Evolutionary conservation across 2,888 invertebrate species (phyloP), one percentile per base, ranked within the genome.

Genomic region (Euplexia lucipara): DNA sequence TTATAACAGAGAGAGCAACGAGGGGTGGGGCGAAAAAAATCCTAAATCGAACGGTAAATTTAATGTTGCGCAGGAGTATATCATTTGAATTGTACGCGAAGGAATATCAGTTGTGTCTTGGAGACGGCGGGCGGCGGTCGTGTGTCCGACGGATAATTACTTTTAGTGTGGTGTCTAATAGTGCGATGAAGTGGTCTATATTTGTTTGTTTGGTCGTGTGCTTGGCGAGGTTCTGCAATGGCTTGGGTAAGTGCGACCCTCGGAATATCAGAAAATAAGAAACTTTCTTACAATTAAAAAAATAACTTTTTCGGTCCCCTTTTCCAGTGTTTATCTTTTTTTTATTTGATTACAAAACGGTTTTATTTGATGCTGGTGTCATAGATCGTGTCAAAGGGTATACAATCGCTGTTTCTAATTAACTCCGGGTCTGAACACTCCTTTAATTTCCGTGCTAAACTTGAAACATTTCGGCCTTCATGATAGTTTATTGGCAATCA

Each of bases 151-250:
- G 54, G 64, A 67, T 77, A 70, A 78, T 83, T 82, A 69, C 12
- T 83, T 78, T 79, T 85, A 86, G 90, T 90, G 88, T 87, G 88
- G 91, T 89, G 88, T 77, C 83, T 85, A 83, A 85, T 81, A 86
- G 93, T 94, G 93, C 86, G 80, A 95, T 95, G 94, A 90, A 89
- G 91, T 94, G 92, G 89, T 81, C 89, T 75, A 83, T 92, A 80
- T 77, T 90, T 77, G 83, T 87, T 73, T 84, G 89, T 85, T 85
- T 91, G 68, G 67, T 93, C 79, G 84, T 90, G 83, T 91, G 88
- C 79, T 82, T 90, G 82, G 85, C 86, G 80, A 84, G 87, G 75
- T 83, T 83, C 70, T 87, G 88, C 75, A 85, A 87, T 41, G 90
- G 89, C 32, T 88, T 86, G 63, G 93, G 94, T 94, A 71, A 92